phyloP scores from a whole-genome alignment of 64 coral and sea anemone species.

The Anthopleura sola region DNA sequence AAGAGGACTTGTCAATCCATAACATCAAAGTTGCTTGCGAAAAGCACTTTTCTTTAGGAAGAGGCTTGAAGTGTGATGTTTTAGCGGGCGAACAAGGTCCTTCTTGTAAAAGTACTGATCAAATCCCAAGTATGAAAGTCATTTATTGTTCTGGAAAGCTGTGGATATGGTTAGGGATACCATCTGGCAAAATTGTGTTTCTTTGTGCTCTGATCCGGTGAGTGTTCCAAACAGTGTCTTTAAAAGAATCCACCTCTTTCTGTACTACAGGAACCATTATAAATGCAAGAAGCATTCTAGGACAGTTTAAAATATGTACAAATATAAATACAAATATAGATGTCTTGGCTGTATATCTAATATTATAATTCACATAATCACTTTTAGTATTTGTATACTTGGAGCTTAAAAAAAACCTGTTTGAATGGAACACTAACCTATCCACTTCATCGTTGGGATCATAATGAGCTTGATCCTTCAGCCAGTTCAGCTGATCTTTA shows the following conservation, averaged over 20 bases:
- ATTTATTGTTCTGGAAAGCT: slow-evolving; percentile 41
- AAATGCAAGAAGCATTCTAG: slow-evolving; percentile 45
- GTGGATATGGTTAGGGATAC: slow-evolving; percentile 42
- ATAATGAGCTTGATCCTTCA: slow-evolving; percentile 72
- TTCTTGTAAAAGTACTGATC: slow-evolving; percentile 53
- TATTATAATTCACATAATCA: no score
- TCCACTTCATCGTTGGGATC: slow-evolving; percentile 57
- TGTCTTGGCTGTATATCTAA: no score
- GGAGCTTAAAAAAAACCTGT: not conserved
- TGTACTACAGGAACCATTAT: slow-evolving; percentile 34
- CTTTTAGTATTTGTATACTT: no score
- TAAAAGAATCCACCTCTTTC: slow-evolving; percentile 44
- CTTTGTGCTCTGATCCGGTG: slow-evolving; percentile 43
- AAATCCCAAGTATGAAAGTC: slow-evolving; percentile 54
- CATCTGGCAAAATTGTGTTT: slow-evolving; percentile 33
- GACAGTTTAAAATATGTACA: slow-evolving; percentile 1
- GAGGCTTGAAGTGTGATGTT: slow-evolving; percentile 55
- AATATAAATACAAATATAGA: no score
- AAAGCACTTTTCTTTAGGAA: slow-evolving; percentile 51
- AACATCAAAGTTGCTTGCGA: slow-evolving; percentile 57
- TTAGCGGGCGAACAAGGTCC: slow-evolving; percentile 73
- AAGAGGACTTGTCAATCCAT: slow-evolving; percentile 51
- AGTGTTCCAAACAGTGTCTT: slow-evolving; percentile 39
- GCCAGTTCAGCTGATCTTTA: slow-evolving; percentile 60
- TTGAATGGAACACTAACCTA: slow-evolving; percentile 39